Evolutionary conservation across 2,113 vertebrate species (phyloP).

Genomic region (Guaruba guarouba): DNA sequence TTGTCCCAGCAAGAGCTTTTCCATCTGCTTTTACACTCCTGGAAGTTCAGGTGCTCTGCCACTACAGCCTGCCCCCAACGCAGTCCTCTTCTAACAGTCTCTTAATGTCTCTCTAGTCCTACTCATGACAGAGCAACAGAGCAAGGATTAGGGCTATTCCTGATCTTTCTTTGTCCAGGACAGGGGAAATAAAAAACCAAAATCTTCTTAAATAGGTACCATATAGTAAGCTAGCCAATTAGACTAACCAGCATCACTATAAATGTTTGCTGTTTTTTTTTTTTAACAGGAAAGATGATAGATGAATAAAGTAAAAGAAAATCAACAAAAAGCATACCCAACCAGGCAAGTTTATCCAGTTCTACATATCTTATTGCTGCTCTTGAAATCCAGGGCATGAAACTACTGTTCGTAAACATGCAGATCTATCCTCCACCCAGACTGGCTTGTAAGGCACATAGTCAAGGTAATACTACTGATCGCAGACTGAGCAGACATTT

Average conservation of each 20-base stretch:
- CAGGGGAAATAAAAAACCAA: neutral
- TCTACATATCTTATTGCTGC: neutral
- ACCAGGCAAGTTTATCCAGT: neutral
- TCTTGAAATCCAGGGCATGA: neutral
- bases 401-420: neutral
- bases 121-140: neutral
- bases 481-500: neutral
- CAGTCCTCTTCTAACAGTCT: neutral
- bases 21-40: neutral
- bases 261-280: neutral
- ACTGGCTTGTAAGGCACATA: neutral
- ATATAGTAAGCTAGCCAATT: neutral
- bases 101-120: neutral
- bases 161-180: neutral
- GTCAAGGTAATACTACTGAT: neutral
- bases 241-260: neutral
- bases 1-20: neutral
- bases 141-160: neutral
- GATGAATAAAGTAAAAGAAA: neutral
- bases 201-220: neutral
- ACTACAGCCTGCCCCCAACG: neutral
- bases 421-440: neutral
- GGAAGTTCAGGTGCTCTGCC: neutral
- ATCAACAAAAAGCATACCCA: neutral
- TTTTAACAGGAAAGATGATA: neutral